Percentiles rank a stretch among this genome's conserved stretches.
phyloP scores from a whole-genome alignment of 2,888 invertebrate genomes.

The Tenthredo livida region DNA sequence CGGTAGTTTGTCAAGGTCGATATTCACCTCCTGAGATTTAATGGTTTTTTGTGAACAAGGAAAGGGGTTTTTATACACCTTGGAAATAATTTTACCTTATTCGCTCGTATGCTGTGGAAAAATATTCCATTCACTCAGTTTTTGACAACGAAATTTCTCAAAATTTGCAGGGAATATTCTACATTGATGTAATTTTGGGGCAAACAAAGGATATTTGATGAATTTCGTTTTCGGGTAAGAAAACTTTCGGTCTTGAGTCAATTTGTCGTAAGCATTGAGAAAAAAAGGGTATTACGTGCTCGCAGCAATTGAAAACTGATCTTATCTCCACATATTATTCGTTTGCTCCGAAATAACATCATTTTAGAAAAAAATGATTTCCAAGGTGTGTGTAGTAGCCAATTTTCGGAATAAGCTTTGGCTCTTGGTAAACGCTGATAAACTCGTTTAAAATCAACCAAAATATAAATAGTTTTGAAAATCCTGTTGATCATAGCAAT shows the following conservation, averaged over 20 bases:
- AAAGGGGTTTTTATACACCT: not conserved
- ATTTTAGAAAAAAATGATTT: not conserved
- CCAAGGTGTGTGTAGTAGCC: not conserved
- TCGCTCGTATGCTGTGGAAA: too few species aligned
- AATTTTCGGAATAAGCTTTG: not conserved
- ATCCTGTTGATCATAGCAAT: not conserved
- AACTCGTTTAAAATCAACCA: not conserved
- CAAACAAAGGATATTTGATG: too few species aligned
- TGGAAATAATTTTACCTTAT: not conserved
- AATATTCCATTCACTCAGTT: too few species aligned
- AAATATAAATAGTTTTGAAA: not conserved
- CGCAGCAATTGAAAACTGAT: too few species aligned
- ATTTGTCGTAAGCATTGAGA: too few species aligned
- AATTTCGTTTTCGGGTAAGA: too few species aligned
- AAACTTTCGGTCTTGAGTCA: too few species aligned
- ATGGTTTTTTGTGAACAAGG: not conserved
- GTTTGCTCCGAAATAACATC: not conserved
- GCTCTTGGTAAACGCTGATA: not conserved
- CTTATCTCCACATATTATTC: not conserved
- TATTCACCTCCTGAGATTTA: slow-evolving; percentile 85
- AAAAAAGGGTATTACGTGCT: too few species aligned
- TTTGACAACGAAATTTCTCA: too few species aligned
- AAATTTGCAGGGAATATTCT: too few species aligned
- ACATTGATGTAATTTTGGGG: too few species aligned
- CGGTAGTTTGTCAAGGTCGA: slow-evolving; percentile 93